These are phyloP conservation scores for Epinotia ramella DNA, from an alignment of 2,888 invertebrate species.

Conservation along the genomic window DNA sequence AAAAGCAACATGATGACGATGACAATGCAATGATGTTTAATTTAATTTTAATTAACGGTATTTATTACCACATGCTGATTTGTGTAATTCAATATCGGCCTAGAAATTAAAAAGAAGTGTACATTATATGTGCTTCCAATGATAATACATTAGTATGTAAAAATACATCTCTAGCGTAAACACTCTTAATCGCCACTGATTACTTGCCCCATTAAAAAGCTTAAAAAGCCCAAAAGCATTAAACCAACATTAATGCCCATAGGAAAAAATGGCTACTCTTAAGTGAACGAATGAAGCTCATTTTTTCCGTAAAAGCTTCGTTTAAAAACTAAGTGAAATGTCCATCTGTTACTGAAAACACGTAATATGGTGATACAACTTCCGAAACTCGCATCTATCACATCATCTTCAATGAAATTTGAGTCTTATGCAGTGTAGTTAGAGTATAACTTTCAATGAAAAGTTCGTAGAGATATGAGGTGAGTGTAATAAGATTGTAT, in stretches of 20 bases:
- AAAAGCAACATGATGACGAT: no score
- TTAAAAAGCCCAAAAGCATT: slow-evolving; percentile 43
- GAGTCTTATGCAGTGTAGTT: background rate
- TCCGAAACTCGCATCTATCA: background rate
- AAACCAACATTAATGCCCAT: slow-evolving; percentile 43
- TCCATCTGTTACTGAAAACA: slow-evolving; percentile 65
- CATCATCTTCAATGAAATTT: background rate
- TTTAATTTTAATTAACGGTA: no score
- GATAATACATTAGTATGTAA: background rate
- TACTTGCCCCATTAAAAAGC: slow-evolving; percentile 28
- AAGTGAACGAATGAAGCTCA: slow-evolving; percentile 72
- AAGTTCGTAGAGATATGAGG: background rate
- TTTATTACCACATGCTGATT: no score
- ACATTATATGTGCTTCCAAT: background rate
- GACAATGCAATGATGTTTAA: no score
- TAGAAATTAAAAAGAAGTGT: no score
- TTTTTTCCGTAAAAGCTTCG: slow-evolving; percentile 75
- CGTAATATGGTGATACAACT: slow-evolving; percentile 54
- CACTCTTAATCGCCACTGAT: slow-evolving; percentile 25
- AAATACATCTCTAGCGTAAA: slow-evolving; percentile 10
- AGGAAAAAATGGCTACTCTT: slow-evolving; percentile 64
- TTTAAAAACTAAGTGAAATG: slow-evolving; percentile 73
- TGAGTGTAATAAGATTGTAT: background rate
- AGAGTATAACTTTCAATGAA: background rate
- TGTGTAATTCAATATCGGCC: no score